Evolutionary conservation across 2,888 invertebrate species (phyloP).

Genomic region (Drosophila greeni): DNA sequence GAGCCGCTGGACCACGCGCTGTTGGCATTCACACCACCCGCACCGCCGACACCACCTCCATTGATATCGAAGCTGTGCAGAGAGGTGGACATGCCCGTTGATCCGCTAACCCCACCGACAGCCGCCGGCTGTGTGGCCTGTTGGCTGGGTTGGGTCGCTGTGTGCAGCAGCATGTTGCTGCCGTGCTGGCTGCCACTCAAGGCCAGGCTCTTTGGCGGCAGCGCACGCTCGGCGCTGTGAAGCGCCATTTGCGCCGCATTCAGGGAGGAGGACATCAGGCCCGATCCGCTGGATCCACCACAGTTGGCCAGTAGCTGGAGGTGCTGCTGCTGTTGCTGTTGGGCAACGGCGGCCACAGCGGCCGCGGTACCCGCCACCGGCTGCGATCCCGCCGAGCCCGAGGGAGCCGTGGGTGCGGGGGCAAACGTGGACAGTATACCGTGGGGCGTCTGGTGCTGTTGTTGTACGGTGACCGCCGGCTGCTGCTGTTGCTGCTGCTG

Average conservation of each 20-base stretch:
- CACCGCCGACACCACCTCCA: constrained; percentile 63
- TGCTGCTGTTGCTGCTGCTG: constrained; percentile 60
- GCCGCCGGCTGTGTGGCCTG: constrained; percentile 35
- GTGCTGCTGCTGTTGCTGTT: constrained; percentile 77
- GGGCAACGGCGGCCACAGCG: constrained; percentile 67
- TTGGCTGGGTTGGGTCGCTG: constrained; percentile 47
- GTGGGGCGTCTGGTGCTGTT: constrained; percentile 62
- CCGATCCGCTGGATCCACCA: constrained; percentile 73
- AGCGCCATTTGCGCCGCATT: constrained; percentile 73
- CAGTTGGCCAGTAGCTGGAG: constrained; percentile 71
- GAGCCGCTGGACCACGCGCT: constrained; percentile 66
- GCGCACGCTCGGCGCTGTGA: constrained; percentile 67
- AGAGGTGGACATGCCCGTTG: constrained; percentile 78
- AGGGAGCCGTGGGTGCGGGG: constrained; percentile 55
- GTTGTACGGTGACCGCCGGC: constrained; percentile 59
- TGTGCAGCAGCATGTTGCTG: constrained; percentile 67
- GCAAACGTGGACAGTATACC: constrained; percentile 72
- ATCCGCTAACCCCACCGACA: constrained; percentile 47
- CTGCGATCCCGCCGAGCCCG: constrained; percentile 34
- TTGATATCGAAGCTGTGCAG: constrained; percentile 78
- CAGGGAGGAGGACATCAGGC: constrained; percentile 78
- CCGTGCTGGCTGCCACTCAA: constrained; percentile 55
- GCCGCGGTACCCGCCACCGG: constrained; percentile 46
- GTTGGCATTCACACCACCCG: constrained; percentile 28
- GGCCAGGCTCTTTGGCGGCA: constrained; percentile 72